These are phyloP conservation scores for Exephanes ischioxanthus DNA, from an alignment of 2,888 invertebrate species.

Conservation along the genomic window DNA sequence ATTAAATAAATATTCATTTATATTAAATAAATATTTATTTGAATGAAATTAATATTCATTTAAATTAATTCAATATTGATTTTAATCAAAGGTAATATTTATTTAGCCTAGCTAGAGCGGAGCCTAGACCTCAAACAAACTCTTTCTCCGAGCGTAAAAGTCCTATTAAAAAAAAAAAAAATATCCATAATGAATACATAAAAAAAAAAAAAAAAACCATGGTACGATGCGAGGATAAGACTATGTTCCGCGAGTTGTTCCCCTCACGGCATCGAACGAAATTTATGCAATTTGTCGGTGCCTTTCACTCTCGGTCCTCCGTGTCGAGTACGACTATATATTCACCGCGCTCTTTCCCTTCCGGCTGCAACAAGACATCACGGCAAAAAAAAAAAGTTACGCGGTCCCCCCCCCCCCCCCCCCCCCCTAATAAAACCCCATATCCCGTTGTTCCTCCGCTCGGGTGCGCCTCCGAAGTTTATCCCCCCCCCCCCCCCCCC, in stretches of 20 bases:
- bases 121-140: no score
- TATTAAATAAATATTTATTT: no score
- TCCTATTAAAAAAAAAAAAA: neutral
- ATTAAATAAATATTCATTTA: no score
- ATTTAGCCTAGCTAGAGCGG: no score
- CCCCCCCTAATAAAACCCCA: conserved; percentile 31
- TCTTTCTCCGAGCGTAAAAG: neutral
- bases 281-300: conserved; percentile 59
- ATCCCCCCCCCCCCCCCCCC: neutral
- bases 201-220: neutral
- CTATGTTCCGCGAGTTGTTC: neutral
- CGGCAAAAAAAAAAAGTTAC: conserved; percentile 1
- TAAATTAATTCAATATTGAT: no score
- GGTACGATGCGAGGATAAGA: neutral
- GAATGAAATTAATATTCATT: no score
- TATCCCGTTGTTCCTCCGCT: conserved; percentile 15
- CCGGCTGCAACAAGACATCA: conserved; percentile 33
- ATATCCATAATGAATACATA: neutral
- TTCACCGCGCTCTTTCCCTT: conserved; percentile 52
- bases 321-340: conserved; percentile 11
- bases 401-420: conserved; percentile 33
- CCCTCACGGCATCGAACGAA: conserved; percentile 11
- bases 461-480: neutral
- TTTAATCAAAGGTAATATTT: no score
- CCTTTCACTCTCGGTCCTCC: conserved; percentile 65